Evolutionary conservation across 2,888 invertebrate species (phyloP), one percentile per base, ranked within the genome.

Genomic region (Carabus problematicus): DNA sequence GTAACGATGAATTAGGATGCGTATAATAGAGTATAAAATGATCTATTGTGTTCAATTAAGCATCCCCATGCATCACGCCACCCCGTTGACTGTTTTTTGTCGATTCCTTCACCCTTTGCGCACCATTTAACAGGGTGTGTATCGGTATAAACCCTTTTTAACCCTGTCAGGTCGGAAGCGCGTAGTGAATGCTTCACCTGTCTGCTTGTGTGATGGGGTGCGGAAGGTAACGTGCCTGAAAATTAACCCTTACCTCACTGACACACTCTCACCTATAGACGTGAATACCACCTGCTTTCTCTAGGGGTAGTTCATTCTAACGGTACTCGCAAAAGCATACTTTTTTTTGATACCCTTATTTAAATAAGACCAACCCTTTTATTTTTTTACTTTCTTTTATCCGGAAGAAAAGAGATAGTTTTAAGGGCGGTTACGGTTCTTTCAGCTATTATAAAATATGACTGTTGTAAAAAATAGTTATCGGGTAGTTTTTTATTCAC

Each of bases 91-190:
- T 16, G 18, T 56, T 56, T 56, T 56, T 40, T 56, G 29, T 56
- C 56, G 19, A 56, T 29, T 29, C 7, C 12, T 39, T 14, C 40
- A 56, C 56, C 56, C 56, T 56, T 56, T 56, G 12, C 56, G 40
- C 40, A 14, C 40, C 56, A 56, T 56, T 56, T 40, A 56, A 56
- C 29, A 18, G 29, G 18, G 39, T 39, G 7, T 18, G 40, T 56
- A 56, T 56, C 56, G 56, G 9, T 19, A 39, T 56, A 56, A 75
- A 75, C 76, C 76, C 75, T 77, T 77, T 74, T 74, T 74, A 74
- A 73, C 73, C 63, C 73, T 74, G 75, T 74, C 76, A 75, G 75
- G 73, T 73, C 73, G 75, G 56, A 56, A 56, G 56, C 56, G 56
- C 9, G 56, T 45, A 45, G 45, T 12, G 39, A 18, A 56, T 40